Conservation (phyloP, 1,140 invertebrate species). For the Stegodyphus mimosarum region DNA sequence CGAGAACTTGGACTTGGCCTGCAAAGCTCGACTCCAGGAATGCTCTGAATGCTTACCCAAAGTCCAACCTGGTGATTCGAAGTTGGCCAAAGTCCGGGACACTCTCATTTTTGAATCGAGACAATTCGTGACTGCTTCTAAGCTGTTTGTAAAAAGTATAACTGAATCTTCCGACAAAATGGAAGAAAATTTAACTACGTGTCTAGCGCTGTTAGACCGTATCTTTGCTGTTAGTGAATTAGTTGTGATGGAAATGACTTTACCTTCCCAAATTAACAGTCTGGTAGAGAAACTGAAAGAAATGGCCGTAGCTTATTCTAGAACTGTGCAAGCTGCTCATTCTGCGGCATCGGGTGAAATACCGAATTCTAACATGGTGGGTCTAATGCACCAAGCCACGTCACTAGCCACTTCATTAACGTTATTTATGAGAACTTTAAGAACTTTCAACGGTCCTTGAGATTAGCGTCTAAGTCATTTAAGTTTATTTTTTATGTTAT, state of each 20-base stretch:
- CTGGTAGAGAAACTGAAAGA: constrained; percentile 83
- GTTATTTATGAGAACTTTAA: constrained; percentile 81
- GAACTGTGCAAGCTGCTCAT: constrained; percentile 69
- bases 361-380: constrained; percentile 71
- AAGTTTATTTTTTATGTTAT: background rate
- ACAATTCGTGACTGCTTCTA: constrained; percentile 84
- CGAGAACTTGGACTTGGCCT: constrained; percentile 72
- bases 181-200: constrained; percentile 76
- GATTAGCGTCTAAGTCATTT: constrained; percentile 55
- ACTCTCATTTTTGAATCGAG: constrained; percentile 81
- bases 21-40: constrained; percentile 46
- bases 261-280: constrained; percentile 81
- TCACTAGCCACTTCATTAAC: constrained; percentile 83
- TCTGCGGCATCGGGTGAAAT: constrained; percentile 66
- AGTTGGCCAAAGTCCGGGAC: constrained; percentile 75
- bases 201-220: constrained; percentile 76
- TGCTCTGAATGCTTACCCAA: constrained; percentile 33
- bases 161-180: constrained; percentile 74
- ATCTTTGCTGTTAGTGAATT: constrained; percentile 75
- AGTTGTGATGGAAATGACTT: constrained; percentile 78
- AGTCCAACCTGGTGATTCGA: constrained; percentile 11
- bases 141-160: constrained; percentile 83
- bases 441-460: constrained; percentile 65
- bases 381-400: constrained; percentile 79
- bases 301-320: constrained; percentile 80